Conservation (phyloP, 2,888 invertebrate genomes). For the Strigamia maritima region DNA sequence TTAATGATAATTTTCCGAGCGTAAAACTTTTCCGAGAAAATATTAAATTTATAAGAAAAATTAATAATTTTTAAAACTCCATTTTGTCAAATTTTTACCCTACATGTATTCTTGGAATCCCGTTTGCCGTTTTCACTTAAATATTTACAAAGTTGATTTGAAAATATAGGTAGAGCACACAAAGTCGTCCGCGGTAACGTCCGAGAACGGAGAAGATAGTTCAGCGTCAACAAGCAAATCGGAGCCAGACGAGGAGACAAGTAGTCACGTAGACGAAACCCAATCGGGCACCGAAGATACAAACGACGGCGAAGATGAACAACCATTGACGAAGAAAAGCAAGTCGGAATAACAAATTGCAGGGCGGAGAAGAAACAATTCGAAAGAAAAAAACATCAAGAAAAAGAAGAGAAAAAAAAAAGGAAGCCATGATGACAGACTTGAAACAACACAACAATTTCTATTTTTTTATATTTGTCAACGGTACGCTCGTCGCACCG, state of each 20-base stretch:
- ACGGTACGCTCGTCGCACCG: not conserved
- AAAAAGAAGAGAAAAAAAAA: not conserved
- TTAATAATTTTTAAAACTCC: too few species aligned
- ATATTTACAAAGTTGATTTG: too few species aligned
- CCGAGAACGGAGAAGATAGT: not conserved
- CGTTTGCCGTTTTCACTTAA: too few species aligned
- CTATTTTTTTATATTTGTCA: conserved; percentile 22
- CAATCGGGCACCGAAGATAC: not conserved
- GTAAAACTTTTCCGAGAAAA: too few species aligned
- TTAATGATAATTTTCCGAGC: too few species aligned
- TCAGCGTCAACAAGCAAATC: not conserved
- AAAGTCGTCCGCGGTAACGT: not conserved
- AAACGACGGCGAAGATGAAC: not conserved
- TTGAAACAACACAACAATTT: not conserved
- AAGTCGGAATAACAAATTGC: not conserved
- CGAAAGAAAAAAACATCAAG: not conserved
- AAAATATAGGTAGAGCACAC: not conserved
- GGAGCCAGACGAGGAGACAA: not conserved
- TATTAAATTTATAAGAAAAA: too few species aligned
- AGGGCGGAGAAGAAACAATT: not conserved
- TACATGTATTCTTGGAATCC: too few species aligned
- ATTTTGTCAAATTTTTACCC: too few species aligned
- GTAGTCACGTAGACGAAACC: not conserved
- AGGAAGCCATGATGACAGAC: not conserved
- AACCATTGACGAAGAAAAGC: not conserved